Evolutionary conservation across 2,797 vertebrate genomes (phyloP).

Genomic region (Stomatorhinus walkeri): DNA sequence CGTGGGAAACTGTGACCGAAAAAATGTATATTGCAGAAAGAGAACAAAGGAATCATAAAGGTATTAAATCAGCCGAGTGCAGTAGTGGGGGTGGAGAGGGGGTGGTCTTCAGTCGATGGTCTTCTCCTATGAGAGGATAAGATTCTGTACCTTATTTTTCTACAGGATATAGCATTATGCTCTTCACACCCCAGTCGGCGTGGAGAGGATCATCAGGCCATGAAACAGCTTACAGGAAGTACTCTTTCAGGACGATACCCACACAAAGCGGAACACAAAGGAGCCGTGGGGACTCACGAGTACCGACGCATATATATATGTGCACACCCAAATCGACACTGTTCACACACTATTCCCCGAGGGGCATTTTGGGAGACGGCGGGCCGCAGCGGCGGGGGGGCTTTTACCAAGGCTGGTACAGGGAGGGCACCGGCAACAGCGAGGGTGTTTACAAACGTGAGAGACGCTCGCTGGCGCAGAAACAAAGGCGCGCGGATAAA

Average conservation of each 20-base stretch:
- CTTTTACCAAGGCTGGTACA: constrained; percentile 31
- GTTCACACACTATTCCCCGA: neutral
- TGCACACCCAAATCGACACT: neutral
- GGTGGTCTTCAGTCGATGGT: neutral
- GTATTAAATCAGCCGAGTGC: neutral
- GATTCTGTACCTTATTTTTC: neutral
- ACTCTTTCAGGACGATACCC: neutral
- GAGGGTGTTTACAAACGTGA: constrained; percentile 33
- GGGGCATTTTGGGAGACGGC: constrained; percentile 3
- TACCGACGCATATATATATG: neutral
- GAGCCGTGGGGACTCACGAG: neutral
- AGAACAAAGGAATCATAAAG: neutral
- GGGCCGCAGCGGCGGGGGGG: constrained; percentile 22
- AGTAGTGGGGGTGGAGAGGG: neutral
- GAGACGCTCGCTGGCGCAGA: constrained; percentile 29
- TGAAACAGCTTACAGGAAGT: constrained; percentile 4
- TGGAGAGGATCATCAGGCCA: neutral
- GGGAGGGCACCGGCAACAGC: constrained; percentile 32
- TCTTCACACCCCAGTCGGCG: neutral
- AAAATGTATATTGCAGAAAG: neutral
- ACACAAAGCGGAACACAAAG: neutral
- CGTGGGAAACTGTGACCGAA: neutral
- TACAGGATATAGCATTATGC: neutral
- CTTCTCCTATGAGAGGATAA: neutral
- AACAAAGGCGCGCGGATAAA: constrained; percentile 25